These are phyloP conservation scores for Apostichopus leukothele DNA, from an alignment of 53 echinoderm and acorn worm species.

Conservation along the genomic window DNA sequence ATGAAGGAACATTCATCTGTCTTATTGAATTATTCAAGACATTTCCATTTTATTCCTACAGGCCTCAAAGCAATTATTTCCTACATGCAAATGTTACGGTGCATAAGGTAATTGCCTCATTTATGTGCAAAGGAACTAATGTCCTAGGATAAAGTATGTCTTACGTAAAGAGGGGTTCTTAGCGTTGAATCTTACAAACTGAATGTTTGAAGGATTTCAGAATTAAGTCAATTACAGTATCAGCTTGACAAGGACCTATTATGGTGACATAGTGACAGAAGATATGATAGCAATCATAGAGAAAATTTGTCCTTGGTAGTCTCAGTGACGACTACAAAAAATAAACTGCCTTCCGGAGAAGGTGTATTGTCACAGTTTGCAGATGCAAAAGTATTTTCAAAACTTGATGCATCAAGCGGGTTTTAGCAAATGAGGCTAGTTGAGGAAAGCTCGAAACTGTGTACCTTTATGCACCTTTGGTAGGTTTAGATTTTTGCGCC, in stretches of 20 bases:
- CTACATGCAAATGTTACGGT: not conserved
- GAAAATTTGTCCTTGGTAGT: too few species aligned
- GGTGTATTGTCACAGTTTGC: slow-evolving; percentile 50
- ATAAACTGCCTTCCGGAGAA: slow-evolving; percentile 34
- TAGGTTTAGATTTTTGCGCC: slow-evolving; percentile 49
- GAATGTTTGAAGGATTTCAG: too few species aligned
- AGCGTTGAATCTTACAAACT: not conserved
- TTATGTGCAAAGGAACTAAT: not conserved
- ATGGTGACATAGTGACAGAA: too few species aligned
- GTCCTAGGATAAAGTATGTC: not conserved
- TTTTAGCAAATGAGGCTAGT: slow-evolving; percentile 60
- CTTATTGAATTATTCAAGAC: not conserved
- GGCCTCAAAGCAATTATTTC: not conserved
- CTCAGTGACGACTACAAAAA: too few species aligned
- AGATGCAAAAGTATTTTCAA: slow-evolving; percentile 51
- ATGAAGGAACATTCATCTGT: not conserved
- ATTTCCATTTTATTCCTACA: not conserved
- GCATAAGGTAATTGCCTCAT: not conserved
- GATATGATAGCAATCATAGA: too few species aligned
- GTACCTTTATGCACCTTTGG: slow-evolving; percentile 56
- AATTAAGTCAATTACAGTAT: too few species aligned
- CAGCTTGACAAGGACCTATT: too few species aligned
- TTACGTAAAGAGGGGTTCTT: not conserved
- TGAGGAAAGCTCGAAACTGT: slow-evolving; percentile 51
- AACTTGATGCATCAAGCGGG: slow-evolving; percentile 53